A percentile compares a stretch with the other conserved stretches of the same genome.
These are phyloP conservation scores for Eremophila alpestris DNA, from an alignment of 2,797 vertebrate genomes.

Conservation along the genomic window DNA sequence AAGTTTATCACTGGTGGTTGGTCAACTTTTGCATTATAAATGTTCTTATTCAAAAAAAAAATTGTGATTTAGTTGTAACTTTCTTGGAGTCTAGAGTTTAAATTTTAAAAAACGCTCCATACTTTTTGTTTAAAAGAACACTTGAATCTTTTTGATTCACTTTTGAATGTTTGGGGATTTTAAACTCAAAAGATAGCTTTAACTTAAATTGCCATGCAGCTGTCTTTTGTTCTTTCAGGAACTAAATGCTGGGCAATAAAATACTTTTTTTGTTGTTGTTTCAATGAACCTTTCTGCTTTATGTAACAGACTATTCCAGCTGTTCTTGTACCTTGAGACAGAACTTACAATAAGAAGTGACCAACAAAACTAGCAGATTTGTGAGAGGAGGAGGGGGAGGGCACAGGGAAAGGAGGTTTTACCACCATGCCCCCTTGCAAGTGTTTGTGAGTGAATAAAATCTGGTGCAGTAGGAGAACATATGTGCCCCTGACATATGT, in stretches of 20 bases:
- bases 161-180: background rate
- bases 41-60: background rate
- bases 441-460: constrained; percentile 7
- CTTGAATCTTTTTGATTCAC: background rate
- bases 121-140: background rate
- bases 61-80: background rate
- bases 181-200: background rate
- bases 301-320: background rate
- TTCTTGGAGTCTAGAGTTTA: background rate
- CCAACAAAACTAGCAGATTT: background rate
- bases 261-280: background rate
- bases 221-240: background rate
- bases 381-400: background rate
- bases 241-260: background rate
- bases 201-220: background rate
- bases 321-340: background rate
- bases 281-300: background rate
- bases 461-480: background rate
- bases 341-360: background rate
- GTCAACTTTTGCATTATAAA: background rate
- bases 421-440: background rate
- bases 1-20: background rate
- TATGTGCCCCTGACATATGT: background rate
- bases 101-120: accelerated
- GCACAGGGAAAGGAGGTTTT: background rate